Percentiles rank a stretch among this genome's conserved stretches.
Conservation (phyloP, 2,797 vertebrate species). For the Chaunax sp. region DNA sequence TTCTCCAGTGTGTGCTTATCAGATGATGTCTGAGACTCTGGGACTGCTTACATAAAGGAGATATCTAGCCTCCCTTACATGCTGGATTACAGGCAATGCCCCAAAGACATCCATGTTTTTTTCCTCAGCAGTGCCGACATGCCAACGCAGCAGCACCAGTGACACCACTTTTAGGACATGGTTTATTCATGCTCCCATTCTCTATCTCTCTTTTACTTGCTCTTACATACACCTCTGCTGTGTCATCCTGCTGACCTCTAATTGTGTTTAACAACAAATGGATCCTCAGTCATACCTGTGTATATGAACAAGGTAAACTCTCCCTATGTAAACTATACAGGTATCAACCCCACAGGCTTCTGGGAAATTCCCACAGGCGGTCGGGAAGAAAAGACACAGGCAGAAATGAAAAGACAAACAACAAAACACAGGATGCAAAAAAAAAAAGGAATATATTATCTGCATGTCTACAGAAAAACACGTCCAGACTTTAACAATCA, state of each 20-base stretch:
- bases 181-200: constrained; percentile 75
- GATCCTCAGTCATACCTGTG: constrained; percentile 19
- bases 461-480: constrained; percentile 26
- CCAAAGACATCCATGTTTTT: constrained; percentile 73
- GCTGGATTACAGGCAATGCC: constrained; percentile 71
- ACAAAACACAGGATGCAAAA: background rate
- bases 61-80: constrained; percentile 60
- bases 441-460: constrained; percentile 15
- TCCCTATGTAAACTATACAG: constrained; percentile 2
- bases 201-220: constrained; percentile 17
- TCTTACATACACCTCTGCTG: constrained; percentile 54
- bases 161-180: constrained; percentile 78
- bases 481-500: constrained; percentile 20
- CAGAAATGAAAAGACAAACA: constrained; percentile 8
- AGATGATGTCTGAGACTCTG: constrained; percentile 62
- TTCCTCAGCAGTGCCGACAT: constrained; percentile 65
- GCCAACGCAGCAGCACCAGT: constrained; percentile 74
- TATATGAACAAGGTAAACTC: constrained; percentile 11
- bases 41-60: constrained; percentile 66
- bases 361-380: background rate
- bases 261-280: constrained; percentile 59
- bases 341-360: background rate
- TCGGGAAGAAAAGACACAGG: background rate
- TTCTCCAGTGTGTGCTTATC: constrained; percentile 41
- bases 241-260: constrained; percentile 54